Percentiles rank a stretch among this genome's conserved stretches.
phyloP scores from a whole-genome alignment of 2,888 invertebrate species.

The Silvanus unidentatus region DNA sequence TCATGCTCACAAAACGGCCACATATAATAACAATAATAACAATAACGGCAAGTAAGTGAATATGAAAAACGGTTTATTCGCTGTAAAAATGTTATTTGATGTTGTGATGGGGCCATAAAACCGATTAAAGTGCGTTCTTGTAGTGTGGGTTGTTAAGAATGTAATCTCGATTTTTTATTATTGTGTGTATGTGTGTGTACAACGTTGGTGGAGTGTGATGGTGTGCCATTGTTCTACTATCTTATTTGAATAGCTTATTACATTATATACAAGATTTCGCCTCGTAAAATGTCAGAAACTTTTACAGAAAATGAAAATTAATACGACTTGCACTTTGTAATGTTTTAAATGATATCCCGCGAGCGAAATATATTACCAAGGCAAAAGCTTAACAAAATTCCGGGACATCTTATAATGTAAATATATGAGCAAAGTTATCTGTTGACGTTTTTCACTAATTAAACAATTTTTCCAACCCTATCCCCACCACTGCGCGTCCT shows the following conservation, averaged over 20 bases:
- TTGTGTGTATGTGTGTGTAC: too few species aligned
- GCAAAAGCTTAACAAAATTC: constrained; percentile 2
- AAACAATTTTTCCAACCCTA: constrained; percentile 7
- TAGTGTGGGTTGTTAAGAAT: too few species aligned
- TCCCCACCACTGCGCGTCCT: constrained; percentile 1
- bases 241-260: constrained; percentile 19
- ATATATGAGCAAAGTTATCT: constrained; percentile 1
- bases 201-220: too few species aligned
- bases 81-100: too few species aligned
- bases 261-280: constrained; percentile 20
- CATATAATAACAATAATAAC: too few species aligned
- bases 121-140: too few species aligned
- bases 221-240: too few species aligned
- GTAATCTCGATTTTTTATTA: too few species aligned
- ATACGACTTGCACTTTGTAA: constrained; percentile 30
- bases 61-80: too few species aligned
- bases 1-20: too few species aligned
- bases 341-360: constrained; percentile 25
- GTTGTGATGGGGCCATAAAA: too few species aligned
- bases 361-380: constrained; percentile 20
- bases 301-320: constrained; percentile 34
- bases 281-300: constrained; percentile 27
- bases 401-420: constrained; percentile 1
- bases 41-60: too few species aligned
- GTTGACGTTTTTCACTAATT: neutral